Percentiles rank a stretch among this genome's conserved stretches.
phyloP scores from a whole-genome alignment of 2,888 invertebrate species.

The Drosophila flavopinicola region DNA sequence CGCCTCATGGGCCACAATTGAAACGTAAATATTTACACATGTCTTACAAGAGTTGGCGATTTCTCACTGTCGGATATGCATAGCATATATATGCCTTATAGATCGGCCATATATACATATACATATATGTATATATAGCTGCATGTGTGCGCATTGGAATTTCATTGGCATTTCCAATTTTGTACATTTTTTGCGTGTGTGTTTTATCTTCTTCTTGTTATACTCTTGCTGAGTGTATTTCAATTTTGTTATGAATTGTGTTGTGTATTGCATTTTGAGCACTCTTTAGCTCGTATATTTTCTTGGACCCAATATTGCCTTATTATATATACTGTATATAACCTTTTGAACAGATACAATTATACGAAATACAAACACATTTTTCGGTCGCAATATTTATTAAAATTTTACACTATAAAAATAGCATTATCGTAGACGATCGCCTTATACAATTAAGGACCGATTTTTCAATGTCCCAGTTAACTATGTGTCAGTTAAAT shows the following conservation, averaged over 20 bases:
- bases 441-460: too few relatives aligned
- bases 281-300: too few relatives aligned
- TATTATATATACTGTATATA: too few relatives aligned
- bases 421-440: too few relatives aligned
- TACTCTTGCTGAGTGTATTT: constrained; percentile 15
- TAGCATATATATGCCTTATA: constrained; percentile 5
- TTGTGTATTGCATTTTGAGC: too few relatives aligned
- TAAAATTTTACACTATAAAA: too few relatives aligned
- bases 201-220: constrained; percentile 16
- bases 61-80: constrained; percentile 65
- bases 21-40: constrained; percentile 77
- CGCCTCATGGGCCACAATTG: constrained; percentile 26
- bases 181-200: constrained; percentile 52
- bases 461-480: too few relatives aligned
- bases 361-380: too few relatives aligned
- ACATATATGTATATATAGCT: constrained; percentile 1
- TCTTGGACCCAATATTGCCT: too few relatives aligned
- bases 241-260: constrained; percentile 32
- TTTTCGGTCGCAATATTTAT: too few relatives aligned
- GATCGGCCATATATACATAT: background rate
- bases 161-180: constrained; percentile 76
- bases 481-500: too few relatives aligned
- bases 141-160: constrained; percentile 54
- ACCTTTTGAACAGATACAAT: too few relatives aligned
- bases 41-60: constrained; percentile 73